Conservation (phyloP, 1,140 invertebrate species). For the Oppia nitens region DNA sequence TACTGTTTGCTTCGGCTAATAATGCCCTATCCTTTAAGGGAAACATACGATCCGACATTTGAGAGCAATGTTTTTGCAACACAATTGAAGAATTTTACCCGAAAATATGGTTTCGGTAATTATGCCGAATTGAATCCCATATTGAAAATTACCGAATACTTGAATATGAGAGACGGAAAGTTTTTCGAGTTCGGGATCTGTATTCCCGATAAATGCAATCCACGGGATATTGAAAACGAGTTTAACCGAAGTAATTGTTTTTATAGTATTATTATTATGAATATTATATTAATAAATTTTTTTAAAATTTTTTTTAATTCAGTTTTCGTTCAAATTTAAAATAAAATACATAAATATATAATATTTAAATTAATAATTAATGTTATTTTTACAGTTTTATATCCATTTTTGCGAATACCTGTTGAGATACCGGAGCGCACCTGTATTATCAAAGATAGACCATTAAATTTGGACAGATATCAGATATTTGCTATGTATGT, state of each 20-base stretch:
- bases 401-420: not conserved
- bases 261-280: too few relatives aligned
- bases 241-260: conserved; percentile 12
- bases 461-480: not conserved
- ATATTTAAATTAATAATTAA: not conserved
- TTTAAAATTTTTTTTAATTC: too few relatives aligned
- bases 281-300: too few relatives aligned
- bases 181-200: conserved; percentile 19
- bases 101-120: not conserved
- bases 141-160: conserved; percentile 1
- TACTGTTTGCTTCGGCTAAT: conserved; percentile 5
- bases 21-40: not conserved
- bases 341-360: not conserved
- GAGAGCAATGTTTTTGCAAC: not conserved
- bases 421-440: not conserved
- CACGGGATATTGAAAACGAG: conserved; percentile 13
- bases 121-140: not conserved
- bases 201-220: conserved; percentile 19
- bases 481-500: conserved; percentile 5
- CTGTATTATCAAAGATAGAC: not conserved
- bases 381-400: conserved; percentile 8
- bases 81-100: not conserved
- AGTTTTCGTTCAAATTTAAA: too few relatives aligned
- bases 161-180: conserved; percentile 2
- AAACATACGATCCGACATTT: not conserved